Conservation (phyloP, 2,113 vertebrate genomes). For the Ctenodactylus gundi region DNA sequence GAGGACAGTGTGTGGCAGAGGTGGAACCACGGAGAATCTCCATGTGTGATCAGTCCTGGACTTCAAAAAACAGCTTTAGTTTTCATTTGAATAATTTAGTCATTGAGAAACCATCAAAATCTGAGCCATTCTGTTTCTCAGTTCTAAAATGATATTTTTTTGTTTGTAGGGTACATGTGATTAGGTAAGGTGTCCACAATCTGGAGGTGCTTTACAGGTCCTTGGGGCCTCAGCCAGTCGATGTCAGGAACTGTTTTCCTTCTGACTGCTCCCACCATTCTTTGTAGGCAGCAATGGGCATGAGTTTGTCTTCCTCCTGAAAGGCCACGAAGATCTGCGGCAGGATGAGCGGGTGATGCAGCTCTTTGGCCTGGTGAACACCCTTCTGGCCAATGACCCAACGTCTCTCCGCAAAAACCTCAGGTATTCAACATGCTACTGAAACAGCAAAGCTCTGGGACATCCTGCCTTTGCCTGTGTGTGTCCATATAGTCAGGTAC, state of each 20-base stretch:
- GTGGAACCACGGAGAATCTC: not conserved
- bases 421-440: slow-evolving; percentile 82
- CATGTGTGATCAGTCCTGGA: not conserved
- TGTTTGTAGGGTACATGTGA: not conserved
- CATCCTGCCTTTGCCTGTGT: not conserved
- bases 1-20: not conserved
- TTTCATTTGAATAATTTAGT: not conserved
- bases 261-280: not conserved
- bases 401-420: slow-evolving; percentile 99
- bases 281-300: slow-evolving; percentile 96
- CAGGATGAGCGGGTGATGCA: slow-evolving; percentile 99
- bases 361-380: slow-evolving; percentile 98
- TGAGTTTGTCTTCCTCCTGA: slow-evolving; percentile 98
- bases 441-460: not conserved
- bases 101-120: not conserved
- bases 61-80: not conserved
- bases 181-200: no score
- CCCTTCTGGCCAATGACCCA: slow-evolving; percentile 96
- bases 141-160: not conserved
- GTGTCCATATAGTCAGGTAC: not conserved
- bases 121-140: not conserved
- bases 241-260: not conserved
- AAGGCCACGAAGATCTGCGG: slow-evolving; percentile 97
- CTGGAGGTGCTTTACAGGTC: not conserved
- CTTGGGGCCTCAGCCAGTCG: not conserved